Base-by-base conservation (phyloP, 2,797 vertebrate species). In the Malacoctenus gilli region DNA sequence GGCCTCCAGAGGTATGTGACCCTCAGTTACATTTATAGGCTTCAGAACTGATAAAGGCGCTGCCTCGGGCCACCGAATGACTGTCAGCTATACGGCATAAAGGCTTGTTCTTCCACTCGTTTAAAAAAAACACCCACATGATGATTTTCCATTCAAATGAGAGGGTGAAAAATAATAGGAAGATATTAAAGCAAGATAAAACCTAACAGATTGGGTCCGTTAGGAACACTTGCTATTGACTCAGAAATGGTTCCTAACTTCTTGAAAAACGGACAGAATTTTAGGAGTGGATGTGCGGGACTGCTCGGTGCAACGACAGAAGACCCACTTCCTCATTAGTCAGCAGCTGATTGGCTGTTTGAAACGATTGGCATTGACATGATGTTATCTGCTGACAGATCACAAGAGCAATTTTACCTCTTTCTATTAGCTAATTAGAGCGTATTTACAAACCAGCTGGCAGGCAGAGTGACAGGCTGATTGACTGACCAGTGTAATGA, bases 11-110 rank as follows among this genome's bases (percentile, higher is more conserved):
- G 82, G 55, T 66, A 80, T 72, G 67, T 68, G 80, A 79, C 81
- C 80, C 75, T 82, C 65, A 60, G 74, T 71, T 76, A 79, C 72
- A 64, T 87, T 80, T 80, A 82, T 36, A 71, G 68, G 71, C 62
- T 76, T 62, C 46, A 63, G 41, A 66, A 63, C 55, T 66, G 72
- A 82, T 82, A 83, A 73, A 76, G 70, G 71, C 62, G 65, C 61
- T 37, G 78, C 72, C 74, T 71, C 43, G 10, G 78, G 78, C 79
- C 46, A 75, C 72, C 46, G 42, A 70, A 59, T 75, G 77, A 83
- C 68, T 82, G 80, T 53, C 75, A 83, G 53, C 39, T 60, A 77
- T 52, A 43, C 30, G 51, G 67, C 53, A 76, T 34, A 67, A 74
- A 75, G 37, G 37, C 59, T 57, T 54, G 61, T 73, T 62, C 66